Conservation (phyloP, 2,113 vertebrate genomes). For the Leucosticte australis region DNA sequence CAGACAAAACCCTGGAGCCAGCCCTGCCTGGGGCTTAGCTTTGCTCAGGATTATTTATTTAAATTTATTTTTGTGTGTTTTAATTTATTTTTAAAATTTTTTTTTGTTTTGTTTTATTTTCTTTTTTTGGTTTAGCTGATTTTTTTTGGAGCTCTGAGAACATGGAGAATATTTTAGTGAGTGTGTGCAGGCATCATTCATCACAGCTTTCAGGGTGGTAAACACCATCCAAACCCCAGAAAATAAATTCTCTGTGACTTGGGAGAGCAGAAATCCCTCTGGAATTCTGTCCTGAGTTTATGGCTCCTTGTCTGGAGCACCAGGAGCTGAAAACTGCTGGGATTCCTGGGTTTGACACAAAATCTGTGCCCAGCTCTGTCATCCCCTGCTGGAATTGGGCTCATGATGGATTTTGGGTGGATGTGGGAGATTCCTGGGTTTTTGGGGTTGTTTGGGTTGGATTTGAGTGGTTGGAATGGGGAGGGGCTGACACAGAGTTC, state of each 20-base stretch:
- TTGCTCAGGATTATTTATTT: not conserved
- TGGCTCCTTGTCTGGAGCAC: not conserved
- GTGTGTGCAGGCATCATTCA: not conserved
- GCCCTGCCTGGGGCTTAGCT: not conserved
- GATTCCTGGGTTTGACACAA: not conserved
- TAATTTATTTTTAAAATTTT: no score
- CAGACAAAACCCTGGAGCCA: not conserved
- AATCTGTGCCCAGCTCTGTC: not conserved
- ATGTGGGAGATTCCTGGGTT: accelerated
- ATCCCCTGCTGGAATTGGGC: not conserved
- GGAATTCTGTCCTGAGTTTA: not conserved
- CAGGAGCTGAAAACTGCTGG: not conserved
- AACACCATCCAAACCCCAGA: not conserved
- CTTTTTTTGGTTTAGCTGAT: not conserved
- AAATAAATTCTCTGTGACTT: not conserved
- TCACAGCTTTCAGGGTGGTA: not conserved
- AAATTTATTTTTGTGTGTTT: no score
- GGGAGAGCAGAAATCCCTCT: not conserved
- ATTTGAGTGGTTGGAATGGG: not conserved
- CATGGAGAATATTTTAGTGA: not conserved
- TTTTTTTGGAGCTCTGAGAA: not conserved
- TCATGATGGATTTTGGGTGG: not conserved
- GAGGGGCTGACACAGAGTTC: not conserved
- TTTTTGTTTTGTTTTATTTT: no score
- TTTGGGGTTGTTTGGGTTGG: not conserved